Conservation (phyloP, 2,888 invertebrate species). For the Halictus ligatus region DNA sequence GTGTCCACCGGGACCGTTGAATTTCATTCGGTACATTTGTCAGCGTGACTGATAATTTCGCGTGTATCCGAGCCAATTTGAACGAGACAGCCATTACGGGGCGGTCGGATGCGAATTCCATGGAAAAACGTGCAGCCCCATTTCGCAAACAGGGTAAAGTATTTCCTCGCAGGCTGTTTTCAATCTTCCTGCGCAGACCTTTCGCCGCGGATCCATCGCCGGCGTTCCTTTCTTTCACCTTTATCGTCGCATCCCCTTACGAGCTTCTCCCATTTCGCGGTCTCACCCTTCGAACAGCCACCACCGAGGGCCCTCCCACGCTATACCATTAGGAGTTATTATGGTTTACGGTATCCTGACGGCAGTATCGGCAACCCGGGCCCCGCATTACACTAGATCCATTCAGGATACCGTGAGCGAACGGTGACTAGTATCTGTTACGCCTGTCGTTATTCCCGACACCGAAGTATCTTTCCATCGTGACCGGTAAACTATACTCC, state of each 20-base stretch:
- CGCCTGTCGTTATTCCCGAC: conserved; percentile 38
- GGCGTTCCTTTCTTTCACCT: conserved; percentile 6
- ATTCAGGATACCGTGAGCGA: conserved; percentile 36
- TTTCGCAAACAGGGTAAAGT: neutral
- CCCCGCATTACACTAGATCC: conserved; percentile 42
- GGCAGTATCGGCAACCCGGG: conserved; percentile 33
- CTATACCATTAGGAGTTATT: conserved; percentile 48
- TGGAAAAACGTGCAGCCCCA: conserved; percentile 1
- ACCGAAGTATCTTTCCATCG: conserved; percentile 32
- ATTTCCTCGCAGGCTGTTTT: conserved; percentile 23
- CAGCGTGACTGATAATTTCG: neutral
- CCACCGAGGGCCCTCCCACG: neutral
- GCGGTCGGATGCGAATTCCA: conserved; percentile 38
- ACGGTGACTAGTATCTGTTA: conserved; percentile 58
- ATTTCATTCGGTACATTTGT: neutral
- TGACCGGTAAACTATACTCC: conserved; percentile 29
- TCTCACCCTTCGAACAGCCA: conserved; percentile 21
- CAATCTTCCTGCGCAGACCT: neutral
- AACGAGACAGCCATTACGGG: neutral
- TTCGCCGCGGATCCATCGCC: neutral
- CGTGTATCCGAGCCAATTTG: neutral
- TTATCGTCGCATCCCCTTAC: conserved; percentile 36
- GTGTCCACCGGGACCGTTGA: neutral
- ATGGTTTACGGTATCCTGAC: conserved; percentile 43
- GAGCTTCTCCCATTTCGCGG: conserved; percentile 19